Evolutionary conservation across 1,140 invertebrate genomes (phyloP), one percentile per base, ranked within the genome.

Genomic region (Aphis gossypii): DNA sequence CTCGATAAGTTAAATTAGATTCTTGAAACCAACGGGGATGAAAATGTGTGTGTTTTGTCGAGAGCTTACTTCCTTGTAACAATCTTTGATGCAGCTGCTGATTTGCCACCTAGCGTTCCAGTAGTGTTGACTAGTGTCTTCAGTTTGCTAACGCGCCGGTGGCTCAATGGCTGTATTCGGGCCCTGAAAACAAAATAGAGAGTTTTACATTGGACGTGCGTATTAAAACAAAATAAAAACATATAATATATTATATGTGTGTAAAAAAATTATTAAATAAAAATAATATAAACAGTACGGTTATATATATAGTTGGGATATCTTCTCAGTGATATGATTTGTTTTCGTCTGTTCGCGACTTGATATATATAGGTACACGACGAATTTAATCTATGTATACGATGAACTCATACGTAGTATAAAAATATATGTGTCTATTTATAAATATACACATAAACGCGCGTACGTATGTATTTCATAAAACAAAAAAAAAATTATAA

Each of bases 41-140:
- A n/a, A 48, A 48, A 48, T 87, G 25, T n/a, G 44, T 87, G 25
- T 87, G 86, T 87, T 87, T 87, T 87, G 35, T 60, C 68, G 46
- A 51, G 60, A 48, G 92, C 76, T 93, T 86, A 93, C 92, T 93
- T 86, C 92, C 92, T 93, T 41, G 92, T 93, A 14, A 93, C 92
- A 41, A 86, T 93, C n/a, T 83, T 93, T 18, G 92, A 38, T 11
- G 90, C 68, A 51, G 82, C 48, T 56, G 90, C 68, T 83, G 92
- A 48, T 56, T 25, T 38, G 82, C 92, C 68, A 76, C 30, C 44
- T n/a, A 35, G 1, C 56, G 90, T 92, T 46, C 91, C 91, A 48
- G 76, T 82, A 46, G 41, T 51, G 82, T 93, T 86, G 82, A 84
- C 68, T 48, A 82, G 68, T 35, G 60, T 92, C 35, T 76, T 92